phyloP scores from a whole-genome alignment of 2,888 invertebrate genomes.

The Acronicta alni region DNA sequence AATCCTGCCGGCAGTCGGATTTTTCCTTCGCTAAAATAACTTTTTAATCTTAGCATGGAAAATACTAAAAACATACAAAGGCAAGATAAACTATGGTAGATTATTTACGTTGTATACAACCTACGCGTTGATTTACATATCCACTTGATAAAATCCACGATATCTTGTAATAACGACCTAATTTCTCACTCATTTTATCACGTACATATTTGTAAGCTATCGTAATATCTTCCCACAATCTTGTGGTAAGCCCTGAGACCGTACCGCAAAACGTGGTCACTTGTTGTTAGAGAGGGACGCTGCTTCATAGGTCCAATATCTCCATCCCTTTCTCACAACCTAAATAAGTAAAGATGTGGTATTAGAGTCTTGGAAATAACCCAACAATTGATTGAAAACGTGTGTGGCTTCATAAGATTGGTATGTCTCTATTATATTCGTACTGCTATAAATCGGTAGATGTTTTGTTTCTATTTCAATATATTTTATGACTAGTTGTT shows the following conservation, averaged over 20 bases:
- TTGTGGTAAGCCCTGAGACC: not conserved
- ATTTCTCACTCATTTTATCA: constrained; percentile 15
- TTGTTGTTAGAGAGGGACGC: too few species aligned
- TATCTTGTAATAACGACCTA: constrained; percentile 11
- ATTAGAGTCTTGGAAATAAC: constrained; percentile 40
- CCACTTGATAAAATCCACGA: not conserved
- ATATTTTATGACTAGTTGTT: constrained; percentile 4
- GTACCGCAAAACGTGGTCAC: too few species aligned
- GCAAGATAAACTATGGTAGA: too few species aligned
- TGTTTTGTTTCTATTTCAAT: constrained; percentile 12
- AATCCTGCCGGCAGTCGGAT: too few species aligned
- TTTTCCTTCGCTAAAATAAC: too few species aligned
- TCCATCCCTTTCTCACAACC: too few species aligned
- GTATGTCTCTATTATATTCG: constrained; percentile 15
- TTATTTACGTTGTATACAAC: not conserved
- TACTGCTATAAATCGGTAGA: constrained; percentile 13
- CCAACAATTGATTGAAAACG: constrained; percentile 46
- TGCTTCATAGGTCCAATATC: too few species aligned
- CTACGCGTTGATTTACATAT: not conserved
- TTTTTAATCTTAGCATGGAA: too few species aligned
- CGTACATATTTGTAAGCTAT: not conserved
- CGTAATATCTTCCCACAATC: constrained; percentile 9
- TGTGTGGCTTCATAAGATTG: constrained; percentile 54
- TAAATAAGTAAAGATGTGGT: too few species aligned
- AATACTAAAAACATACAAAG: too few species aligned